Percentiles rank a stretch among this genome's conserved stretches.
phyloP scores from a whole-genome alignment of 2,797 vertebrate species.

The Staurois parvus region DNA sequence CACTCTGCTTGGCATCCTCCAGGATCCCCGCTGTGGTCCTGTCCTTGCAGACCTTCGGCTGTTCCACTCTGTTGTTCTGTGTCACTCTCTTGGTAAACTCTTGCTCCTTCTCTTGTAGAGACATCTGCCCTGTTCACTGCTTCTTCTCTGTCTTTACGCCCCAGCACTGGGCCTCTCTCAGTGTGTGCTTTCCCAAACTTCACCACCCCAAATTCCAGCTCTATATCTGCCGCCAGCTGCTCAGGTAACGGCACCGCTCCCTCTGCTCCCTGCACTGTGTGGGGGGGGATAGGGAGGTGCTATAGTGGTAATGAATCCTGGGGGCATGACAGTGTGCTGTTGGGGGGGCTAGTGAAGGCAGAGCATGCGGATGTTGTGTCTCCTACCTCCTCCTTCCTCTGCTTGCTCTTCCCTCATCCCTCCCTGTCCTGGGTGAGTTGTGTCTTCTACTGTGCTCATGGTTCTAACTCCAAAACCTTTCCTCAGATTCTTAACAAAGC shows the following conservation, averaged over 20 bases:
- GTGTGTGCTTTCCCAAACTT: constrained; percentile 98
- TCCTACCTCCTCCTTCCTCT: constrained; percentile 36
- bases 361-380: constrained; percentile 51
- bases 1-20: constrained; percentile 31
- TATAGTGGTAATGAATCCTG: constrained; percentile 34
- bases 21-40: constrained; percentile 32
- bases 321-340: constrained; percentile 57
- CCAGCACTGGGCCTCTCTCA: constrained; percentile 98
- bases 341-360: constrained; percentile 48
- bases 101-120: constrained; percentile 94
- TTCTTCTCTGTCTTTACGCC: constrained; percentile 99
- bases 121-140: constrained; percentile 98
- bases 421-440: constrained; percentile 22
- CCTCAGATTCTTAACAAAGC: constrained; percentile 92
- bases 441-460: neutral
- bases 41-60: constrained; percentile 18
- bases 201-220: constrained; percentile 99
- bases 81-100: constrained; percentile 77
- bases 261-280: constrained; percentile 64
- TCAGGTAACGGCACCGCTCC: constrained; percentile 92
- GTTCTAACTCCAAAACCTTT: constrained; percentile 4
- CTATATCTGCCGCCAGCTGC: constrained; percentile 99
- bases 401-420: constrained; percentile 58
- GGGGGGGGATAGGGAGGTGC: constrained; percentile 49
- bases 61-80: constrained; percentile 68